These are phyloP conservation scores for Tribolium madens DNA, from an alignment of 1,140 invertebrate genomes.

Conservation along the genomic window DNA sequence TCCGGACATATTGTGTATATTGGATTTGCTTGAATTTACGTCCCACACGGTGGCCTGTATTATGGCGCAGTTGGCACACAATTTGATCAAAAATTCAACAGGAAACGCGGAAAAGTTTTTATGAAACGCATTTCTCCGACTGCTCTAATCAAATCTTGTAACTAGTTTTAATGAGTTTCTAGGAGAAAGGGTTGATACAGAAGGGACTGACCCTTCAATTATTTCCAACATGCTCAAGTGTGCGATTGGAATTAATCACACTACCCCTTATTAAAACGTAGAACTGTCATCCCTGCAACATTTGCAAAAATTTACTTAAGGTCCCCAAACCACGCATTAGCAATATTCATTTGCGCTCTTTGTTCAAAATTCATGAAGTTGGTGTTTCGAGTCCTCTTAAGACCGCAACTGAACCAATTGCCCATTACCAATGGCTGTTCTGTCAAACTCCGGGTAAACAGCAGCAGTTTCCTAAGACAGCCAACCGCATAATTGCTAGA, in stretches of 20 bases:
- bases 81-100: slow-evolving; percentile 29
- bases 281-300: no score
- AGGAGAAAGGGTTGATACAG: background rate
- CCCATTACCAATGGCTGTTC: slow-evolving; percentile 32
- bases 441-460: slow-evolving; percentile 26
- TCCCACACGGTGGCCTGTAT: slow-evolving; percentile 3
- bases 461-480: slow-evolving; percentile 14
- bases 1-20: slow-evolving; percentile 45
- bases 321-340: background rate
- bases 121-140: background rate
- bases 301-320: background rate
- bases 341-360: background rate
- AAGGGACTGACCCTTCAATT: slow-evolving; percentile 29
- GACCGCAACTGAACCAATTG: slow-evolving; percentile 17
- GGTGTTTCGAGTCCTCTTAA: background rate
- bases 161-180: slow-evolving; percentile 28
- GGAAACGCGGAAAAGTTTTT: slow-evolving; percentile 4
- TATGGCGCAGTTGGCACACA: slow-evolving; percentile 10
- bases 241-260: slow-evolving; percentile 17
- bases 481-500: slow-evolving; percentile 21
- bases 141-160: slow-evolving; percentile 28
- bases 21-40: slow-evolving; percentile 44
- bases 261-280: background rate
- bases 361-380: slow-evolving; percentile 21
- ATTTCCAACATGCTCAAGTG: slow-evolving; percentile 33